Base-by-base conservation (phyloP, 1,140 invertebrate species). In the Drosophila prosaltans region DNA sequence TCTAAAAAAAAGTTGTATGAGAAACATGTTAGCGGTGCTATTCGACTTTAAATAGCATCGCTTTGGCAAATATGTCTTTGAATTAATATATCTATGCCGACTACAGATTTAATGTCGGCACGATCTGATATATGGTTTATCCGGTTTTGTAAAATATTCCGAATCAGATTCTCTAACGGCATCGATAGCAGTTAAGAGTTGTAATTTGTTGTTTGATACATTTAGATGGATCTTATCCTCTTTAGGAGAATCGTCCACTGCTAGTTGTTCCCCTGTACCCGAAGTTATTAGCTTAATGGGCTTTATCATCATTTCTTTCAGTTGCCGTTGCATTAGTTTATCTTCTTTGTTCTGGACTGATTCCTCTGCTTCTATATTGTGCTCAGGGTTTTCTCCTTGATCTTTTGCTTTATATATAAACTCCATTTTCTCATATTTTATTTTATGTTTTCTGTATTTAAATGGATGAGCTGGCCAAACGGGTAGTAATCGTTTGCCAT, bases 221-320 rank as follows among this genome's bases (percentile, higher is more conserved):
- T 51, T 26, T 9, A 9, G 48, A 51, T 21, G 3, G 0, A 1
- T 10, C 21, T 10, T 7, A 24, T 59, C 7, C 1, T 10, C 32
- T 4, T 59, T 39, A 21, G 5, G 5, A 16, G 16, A 16, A 16
- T 16, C 16, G 16, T 16, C 16, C 16, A 0, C 16, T 16, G 16
- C 16, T 0, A 16, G 16, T 16, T 16, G 16, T 16, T 16, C 16
- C 16, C 16, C 16, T 16, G 16, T 16, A 0, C 16, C 16, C 16
- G 16, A 16, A 16, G 0, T 16, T 16, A 75, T 26, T 1, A 81
- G 64, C 16, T 65, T 60, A 26, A 83, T 69, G 1, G 80, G 80
- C 40, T 79, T 83, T 1, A 8, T 62, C 80, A 75, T 83, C 72
- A 81, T 81, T 43, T 75, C 69, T 0, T 72, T 61, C 8, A 76